A percentile compares a stretch with the other conserved stretches of the same genome.
Evolutionary conservation across 2,797 vertebrate genomes (phyloP).

Genomic region (Acomys russatus): DNA sequence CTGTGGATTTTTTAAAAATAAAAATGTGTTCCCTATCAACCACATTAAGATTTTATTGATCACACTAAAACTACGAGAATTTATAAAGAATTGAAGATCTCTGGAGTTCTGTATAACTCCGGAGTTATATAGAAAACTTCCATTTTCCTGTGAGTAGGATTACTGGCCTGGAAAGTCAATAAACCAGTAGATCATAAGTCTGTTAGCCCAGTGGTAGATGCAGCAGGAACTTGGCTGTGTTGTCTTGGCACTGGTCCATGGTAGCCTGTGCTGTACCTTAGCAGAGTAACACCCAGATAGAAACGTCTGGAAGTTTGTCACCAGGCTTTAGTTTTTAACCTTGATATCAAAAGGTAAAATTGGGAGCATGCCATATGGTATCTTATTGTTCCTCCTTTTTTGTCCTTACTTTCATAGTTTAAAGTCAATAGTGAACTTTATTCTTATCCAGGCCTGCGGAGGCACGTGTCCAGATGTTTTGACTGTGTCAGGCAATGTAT

Average conservation of each 20-base stretch:
- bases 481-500: neutral
- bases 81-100: conserved; percentile 4
- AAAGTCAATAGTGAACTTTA: neutral
- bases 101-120: no score
- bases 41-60: neutral
- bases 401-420: neutral
- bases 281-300: neutral
- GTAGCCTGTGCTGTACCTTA: neutral
- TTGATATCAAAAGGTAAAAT: neutral
- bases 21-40: neutral
- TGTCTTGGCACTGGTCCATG: neutral
- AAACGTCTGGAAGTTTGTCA: neutral
- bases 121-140: neutral
- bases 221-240: neutral
- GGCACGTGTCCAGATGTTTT: neutral
- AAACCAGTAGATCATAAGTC: neutral
- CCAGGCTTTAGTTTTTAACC: neutral
- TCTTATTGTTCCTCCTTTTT: neutral
- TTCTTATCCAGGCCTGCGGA: neutral
- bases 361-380: neutral
- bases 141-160: neutral
- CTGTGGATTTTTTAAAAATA: neutral
- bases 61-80: neutral
- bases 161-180: neutral
- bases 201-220: neutral